Evolutionary conservation across 2,113 vertebrate genomes (phyloP).

Genomic region (Pleuronectes platessa): DNA sequence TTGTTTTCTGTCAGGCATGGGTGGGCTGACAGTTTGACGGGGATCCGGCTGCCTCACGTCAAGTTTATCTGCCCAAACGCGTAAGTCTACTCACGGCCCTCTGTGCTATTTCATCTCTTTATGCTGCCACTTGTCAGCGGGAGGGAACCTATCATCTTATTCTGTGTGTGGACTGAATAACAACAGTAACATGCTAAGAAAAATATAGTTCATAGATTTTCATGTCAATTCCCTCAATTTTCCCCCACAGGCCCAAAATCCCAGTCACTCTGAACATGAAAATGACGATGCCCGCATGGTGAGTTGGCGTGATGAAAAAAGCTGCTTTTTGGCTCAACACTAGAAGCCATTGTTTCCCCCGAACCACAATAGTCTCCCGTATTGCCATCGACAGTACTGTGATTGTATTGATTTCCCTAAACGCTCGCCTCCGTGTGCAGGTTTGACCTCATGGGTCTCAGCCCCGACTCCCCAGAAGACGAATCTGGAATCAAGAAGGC

Average conservation of each 20-base stretch:
- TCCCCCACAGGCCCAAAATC: slow-evolving; percentile 86
- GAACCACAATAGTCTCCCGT: slow-evolving; percentile 45
- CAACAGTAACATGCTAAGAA: not conserved
- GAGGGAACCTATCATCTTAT: not conserved
- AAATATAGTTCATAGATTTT: not conserved
- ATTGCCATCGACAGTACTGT: slow-evolving; percentile 39
- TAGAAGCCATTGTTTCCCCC: slow-evolving; percentile 55
- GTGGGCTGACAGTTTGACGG: slow-evolving; percentile 91
- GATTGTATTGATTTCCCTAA: slow-evolving; percentile 52
- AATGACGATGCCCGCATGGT: slow-evolving; percentile 96
- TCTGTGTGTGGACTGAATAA: not conserved
- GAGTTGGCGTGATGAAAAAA: slow-evolving; percentile 69
- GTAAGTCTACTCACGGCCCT: slow-evolving; percentile 82
- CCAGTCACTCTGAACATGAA: slow-evolving; percentile 97
- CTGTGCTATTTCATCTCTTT: not conserved
- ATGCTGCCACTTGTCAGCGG: not conserved
- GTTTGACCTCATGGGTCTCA: slow-evolving; percentile 97
- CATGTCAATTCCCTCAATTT: slow-evolving; percentile 1
- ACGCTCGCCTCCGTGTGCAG: slow-evolving; percentile 70
- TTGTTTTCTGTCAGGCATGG: slow-evolving; percentile 85
- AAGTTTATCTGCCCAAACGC: slow-evolving; percentile 98
- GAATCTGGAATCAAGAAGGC: slow-evolving; percentile 97
- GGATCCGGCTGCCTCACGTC: slow-evolving; percentile 92
- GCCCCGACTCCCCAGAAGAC: slow-evolving; percentile 91
- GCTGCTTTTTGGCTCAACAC: slow-evolving; percentile 38